Evolutionary conservation across 2,888 invertebrate genomes (phyloP), one percentile per base, ranked within the genome.

Genomic region (Dynastes maya): DNA sequence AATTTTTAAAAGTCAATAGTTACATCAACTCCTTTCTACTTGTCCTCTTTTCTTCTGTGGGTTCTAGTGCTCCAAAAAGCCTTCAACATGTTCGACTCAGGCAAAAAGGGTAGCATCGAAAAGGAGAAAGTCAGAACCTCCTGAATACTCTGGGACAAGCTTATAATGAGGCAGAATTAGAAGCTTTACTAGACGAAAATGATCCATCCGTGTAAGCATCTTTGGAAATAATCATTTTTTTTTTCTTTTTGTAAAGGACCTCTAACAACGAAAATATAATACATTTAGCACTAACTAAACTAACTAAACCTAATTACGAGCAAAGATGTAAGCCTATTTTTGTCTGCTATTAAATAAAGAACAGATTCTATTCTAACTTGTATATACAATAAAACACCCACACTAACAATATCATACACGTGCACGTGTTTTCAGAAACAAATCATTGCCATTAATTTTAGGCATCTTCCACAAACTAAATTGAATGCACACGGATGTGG

Each of bases 81-180:
- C 27, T 96, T 96, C 90, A 92, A 94, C 86, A 96, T 96, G 95
- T 96, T 96, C 89, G 95, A 96, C 88, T 94, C 94, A 32, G 91
- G 92, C 84, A 95, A 95, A 86, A 92, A 93, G 82, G 95, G 95
- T 49, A 92, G 91, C 84, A 95, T 96, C 79, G 94, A 95, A 85
- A 95, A 94, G 85, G 95, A 95, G 85, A 95, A 95, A 86, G 94
- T 95, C 1, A 90, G 94, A 53, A 95, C 94, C 51, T 96, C 84
- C 90, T 96, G 70, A 94, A 95, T 88, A 95, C 95, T 1, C 91
- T 96, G 89, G 95, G 95, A 40, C 95, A 95, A 86, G 93, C 93
- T 83, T 95, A 93, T 85, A 95, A 95, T 84, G 95, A 95, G 84
- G 90, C 92, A 63, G 94, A 95, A 85, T 90, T 97, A 71, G 96